Conservation (phyloP, 2,797 vertebrate species). For the Poliocrania exsul region DNA sequence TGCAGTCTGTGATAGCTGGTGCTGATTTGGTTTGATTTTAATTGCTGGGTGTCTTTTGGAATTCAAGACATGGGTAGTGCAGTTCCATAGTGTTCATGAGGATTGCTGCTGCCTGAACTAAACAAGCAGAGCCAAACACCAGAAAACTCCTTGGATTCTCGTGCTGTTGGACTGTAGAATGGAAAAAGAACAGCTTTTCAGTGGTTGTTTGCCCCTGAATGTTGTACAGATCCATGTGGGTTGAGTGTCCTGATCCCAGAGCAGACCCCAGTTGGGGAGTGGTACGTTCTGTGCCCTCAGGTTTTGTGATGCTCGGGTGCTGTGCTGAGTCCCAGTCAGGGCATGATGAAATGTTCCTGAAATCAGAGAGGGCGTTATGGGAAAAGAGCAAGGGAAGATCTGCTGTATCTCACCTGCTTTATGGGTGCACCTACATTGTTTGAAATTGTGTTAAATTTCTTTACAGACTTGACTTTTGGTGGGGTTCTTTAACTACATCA, state of each 20-base stretch:
- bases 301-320: background rate
- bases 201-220: background rate
- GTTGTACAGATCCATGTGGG: accelerated
- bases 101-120: background rate
- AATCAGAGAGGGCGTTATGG: background rate
- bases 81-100: background rate
- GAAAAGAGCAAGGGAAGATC: background rate
- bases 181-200: background rate
- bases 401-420: background rate
- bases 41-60: background rate
- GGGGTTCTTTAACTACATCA: background rate
- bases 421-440: background rate
- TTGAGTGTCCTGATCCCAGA: background rate
- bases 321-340: background rate
- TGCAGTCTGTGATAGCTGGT: background rate
- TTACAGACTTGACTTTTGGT: background rate
- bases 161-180: background rate
- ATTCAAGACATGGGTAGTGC: background rate
- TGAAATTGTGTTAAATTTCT: background rate
- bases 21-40: background rate
- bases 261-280: background rate
- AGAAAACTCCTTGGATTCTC: background rate
- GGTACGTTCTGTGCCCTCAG: background rate
- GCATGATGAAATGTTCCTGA: background rate
- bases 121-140: background rate